These are phyloP conservation scores for Amblyopsis rosae DNA, from an alignment of 2,113 vertebrate species.

Conservation along the genomic window DNA sequence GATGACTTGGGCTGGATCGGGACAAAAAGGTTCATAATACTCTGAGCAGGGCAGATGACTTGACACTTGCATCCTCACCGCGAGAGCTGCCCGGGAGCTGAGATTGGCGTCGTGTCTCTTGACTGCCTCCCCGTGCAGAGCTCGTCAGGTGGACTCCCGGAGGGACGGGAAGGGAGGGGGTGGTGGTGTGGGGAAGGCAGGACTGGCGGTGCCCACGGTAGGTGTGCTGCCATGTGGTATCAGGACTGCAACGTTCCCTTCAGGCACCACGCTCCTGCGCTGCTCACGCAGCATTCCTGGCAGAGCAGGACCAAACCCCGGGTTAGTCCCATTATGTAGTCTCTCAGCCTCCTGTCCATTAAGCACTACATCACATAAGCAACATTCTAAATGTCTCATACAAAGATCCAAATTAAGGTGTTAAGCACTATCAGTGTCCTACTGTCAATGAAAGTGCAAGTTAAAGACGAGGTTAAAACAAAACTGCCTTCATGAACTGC, in stretches of 20 bases:
- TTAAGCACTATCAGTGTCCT: too few species aligned
- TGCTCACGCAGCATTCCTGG: slow-evolving; percentile 94
- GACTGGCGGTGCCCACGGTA: slow-evolving; percentile 24
- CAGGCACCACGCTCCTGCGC: slow-evolving; percentile 96
- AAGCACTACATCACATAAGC: too few species aligned
- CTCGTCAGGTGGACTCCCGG: slow-evolving; percentile 54
- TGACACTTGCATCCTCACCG: slow-evolving; percentile 27
- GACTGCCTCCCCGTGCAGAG: slow-evolving; percentile 26
- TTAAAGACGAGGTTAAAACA: too few species aligned
- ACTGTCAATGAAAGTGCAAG: too few species aligned
- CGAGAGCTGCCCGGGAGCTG: slow-evolving; percentile 35
- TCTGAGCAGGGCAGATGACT: slow-evolving; percentile 34
- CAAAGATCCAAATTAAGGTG: too few species aligned
- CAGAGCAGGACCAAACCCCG: slow-evolving; percentile 32
- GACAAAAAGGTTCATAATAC: slow-evolving; percentile 23
- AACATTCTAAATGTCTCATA: too few species aligned
- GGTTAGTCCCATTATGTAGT: neutral
- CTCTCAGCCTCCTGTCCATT: too few species aligned
- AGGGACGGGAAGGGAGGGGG: neutral
- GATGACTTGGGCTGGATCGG: slow-evolving; percentile 38
- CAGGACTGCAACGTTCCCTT: slow-evolving; percentile 96
- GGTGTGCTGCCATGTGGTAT: slow-evolving; percentile 67
- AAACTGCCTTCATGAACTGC: too few species aligned
- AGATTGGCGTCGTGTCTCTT: slow-evolving; percentile 50
- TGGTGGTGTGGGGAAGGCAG: slow-evolving; percentile 30